Evolutionary conservation across 2,797 vertebrate genomes (phyloP).

Genomic region (Anabas testudineus): DNA sequence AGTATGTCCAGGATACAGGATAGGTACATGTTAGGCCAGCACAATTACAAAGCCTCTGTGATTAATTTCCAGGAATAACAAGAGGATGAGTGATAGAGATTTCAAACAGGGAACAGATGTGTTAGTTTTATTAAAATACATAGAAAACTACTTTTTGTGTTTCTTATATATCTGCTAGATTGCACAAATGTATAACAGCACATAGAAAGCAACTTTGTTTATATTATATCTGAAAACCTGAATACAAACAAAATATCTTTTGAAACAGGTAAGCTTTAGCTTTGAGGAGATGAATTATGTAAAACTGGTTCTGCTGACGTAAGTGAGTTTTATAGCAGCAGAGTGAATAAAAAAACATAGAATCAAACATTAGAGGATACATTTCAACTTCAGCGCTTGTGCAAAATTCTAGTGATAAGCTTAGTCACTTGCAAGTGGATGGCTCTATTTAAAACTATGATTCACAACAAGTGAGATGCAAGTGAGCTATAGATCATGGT

Average conservation of each 20-base stretch:
- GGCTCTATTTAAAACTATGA: conserved; percentile 63
- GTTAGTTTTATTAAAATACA: conserved; percentile 92
- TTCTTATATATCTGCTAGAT: conserved; percentile 82
- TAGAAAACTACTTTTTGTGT: conserved; percentile 89
- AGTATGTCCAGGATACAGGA: conserved; percentile 54
- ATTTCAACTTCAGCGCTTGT: conserved; percentile 71
- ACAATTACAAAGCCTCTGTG: conserved; percentile 43
- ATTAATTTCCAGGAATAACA: conserved; percentile 62
- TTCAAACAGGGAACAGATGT: conserved; percentile 86
- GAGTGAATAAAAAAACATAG: conserved; percentile 63
- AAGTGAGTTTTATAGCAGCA: conserved; percentile 68
- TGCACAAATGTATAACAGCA: conserved; percentile 86
- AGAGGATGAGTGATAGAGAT: conserved; percentile 83
- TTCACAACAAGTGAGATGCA: conserved; percentile 67
- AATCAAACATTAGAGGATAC: conserved; percentile 66
- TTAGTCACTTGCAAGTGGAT: conserved; percentile 67
- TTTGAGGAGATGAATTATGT: conserved; percentile 59
- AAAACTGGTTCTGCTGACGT: conserved; percentile 49
- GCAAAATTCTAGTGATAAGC: conserved; percentile 73
- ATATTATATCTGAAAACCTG: conserved; percentile 74
- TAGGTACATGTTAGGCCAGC: conserved; percentile 47
- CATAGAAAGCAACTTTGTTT: conserved; percentile 79
- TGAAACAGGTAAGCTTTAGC: conserved; percentile 59
- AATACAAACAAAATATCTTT: conserved; percentile 71
- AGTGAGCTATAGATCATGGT: conserved; percentile 60